Percentiles rank a stretch among this genome's conserved stretches.
Evolutionary conservation across 37 sponge, comb jelly and placozoan species (phyloP).

Genomic region (Spongilla lacustris): DNA sequence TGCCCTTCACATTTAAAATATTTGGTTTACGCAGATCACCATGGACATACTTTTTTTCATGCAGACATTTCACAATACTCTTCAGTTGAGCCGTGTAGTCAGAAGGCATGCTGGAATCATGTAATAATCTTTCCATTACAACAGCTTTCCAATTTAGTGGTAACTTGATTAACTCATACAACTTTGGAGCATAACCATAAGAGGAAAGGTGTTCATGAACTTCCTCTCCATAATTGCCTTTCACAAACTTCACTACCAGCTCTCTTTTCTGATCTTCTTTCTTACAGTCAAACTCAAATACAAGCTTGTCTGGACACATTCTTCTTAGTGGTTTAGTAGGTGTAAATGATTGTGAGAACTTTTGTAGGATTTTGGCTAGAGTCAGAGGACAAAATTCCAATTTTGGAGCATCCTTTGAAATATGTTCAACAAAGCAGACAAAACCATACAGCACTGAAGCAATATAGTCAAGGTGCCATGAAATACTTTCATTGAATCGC

Average conservation of each 20-base stretch:
- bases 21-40: too few relatives aligned
- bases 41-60: too few relatives aligned
- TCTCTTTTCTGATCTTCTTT: neutral
- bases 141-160: neutral
- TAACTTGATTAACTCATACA: neutral
- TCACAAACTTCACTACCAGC: neutral
- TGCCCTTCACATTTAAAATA: neutral
- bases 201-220: neutral
- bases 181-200: neutral
- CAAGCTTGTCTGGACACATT: neutral
- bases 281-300: neutral
- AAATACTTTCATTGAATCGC: neutral
- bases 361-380: too few relatives aligned
- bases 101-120: neutral
- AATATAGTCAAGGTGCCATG: neutral
- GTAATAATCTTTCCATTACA: neutral
- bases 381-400: neutral
- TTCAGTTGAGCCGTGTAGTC: too few relatives aligned
- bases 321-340: neutral
- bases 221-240: neutral
- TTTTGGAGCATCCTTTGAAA: neutral
- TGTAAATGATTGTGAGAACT: neutral
- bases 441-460: neutral
- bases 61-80: too few relatives aligned
- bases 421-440: neutral